Conservation (phyloP, 2,888 invertebrate genomes). For the Heliothis peltigera region DNA sequence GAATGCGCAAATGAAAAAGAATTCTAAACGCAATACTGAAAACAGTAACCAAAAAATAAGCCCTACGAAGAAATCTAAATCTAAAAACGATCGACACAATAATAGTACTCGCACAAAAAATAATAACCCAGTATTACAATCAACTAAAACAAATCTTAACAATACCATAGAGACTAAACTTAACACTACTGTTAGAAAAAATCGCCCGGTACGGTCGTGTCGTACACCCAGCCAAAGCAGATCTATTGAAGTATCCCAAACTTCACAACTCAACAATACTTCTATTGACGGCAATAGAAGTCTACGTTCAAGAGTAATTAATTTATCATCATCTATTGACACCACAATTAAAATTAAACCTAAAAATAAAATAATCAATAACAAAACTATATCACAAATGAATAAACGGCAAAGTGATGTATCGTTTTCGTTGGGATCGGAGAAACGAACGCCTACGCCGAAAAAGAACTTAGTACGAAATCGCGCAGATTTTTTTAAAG, state of each 20-base stretch:
- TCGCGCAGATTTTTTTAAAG: constrained; percentile 30
- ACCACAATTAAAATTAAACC: constrained; percentile 47
- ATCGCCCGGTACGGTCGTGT: constrained; percentile 60
- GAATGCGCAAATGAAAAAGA: neutral
- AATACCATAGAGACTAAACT: constrained; percentile 30
- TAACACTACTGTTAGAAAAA: constrained; percentile 34
- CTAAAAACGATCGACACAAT: constrained; percentile 10
- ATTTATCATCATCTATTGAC: constrained; percentile 51
- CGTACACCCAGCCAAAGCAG: constrained; percentile 49
- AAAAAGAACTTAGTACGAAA: constrained; percentile 29
- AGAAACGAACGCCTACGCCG: constrained; percentile 34
- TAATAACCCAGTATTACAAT: constrained; percentile 14
- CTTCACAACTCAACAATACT: constrained; percentile 26
- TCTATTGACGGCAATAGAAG: constrained; percentile 24
- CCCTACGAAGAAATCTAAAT: constrained; percentile 29
- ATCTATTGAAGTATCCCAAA: constrained; percentile 38
- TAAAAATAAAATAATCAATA: constrained; percentile 25
- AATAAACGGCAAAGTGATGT: constrained; percentile 54
- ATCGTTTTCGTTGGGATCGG: constrained; percentile 54
- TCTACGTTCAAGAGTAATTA: constrained; percentile 45
- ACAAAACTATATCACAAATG: constrained; percentile 31
- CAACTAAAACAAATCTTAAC: constrained; percentile 25
- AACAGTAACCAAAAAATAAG: constrained; percentile 5
- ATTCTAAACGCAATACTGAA: constrained; percentile 25
- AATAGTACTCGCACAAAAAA: constrained; percentile 15